These are phyloP conservation scores for Leucoma salicis DNA, from an alignment of 2,888 invertebrate species.

Conservation along the genomic window DNA sequence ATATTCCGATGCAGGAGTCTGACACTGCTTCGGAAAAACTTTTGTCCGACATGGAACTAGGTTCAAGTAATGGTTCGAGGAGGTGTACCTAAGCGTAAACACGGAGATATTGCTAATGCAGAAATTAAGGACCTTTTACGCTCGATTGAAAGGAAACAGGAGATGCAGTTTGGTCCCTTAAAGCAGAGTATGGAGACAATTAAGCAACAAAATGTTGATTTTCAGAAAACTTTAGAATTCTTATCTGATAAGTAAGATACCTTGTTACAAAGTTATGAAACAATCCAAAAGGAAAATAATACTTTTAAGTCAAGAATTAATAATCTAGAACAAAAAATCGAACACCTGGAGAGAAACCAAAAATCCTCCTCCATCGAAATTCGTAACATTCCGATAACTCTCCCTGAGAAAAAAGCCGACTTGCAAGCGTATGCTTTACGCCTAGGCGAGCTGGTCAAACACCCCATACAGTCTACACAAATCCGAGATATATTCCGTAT, in stretches of 20 bases:
- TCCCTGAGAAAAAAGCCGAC: not conserved
- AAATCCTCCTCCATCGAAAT: not conserved
- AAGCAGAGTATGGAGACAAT: not conserved
- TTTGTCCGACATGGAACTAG: not conserved
- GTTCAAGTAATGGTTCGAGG: not conserved
- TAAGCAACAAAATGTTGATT: constrained; percentile 1
- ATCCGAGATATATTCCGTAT: constrained; percentile 8
- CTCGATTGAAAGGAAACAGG: not conserved
- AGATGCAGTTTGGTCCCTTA: not conserved
- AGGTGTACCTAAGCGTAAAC: constrained; percentile 2
- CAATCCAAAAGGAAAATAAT: not conserved
- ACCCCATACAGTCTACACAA: constrained; percentile 1
- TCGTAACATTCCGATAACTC: not conserved
- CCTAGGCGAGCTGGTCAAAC: not conserved
- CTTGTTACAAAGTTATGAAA: not conserved
- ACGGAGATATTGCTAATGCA: constrained; percentile 1
- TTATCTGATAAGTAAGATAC: not conserved
- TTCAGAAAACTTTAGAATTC: not conserved
- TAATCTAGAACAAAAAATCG: not conserved
- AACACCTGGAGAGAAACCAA: not conserved
- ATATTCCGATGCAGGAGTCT: not conserved
- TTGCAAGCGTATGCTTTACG: not conserved
- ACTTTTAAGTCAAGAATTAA: not conserved
- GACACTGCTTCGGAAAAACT: constrained; percentile 6
- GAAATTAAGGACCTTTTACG: constrained; percentile 1